A percentile compares a stretch with the other conserved stretches of the same genome.
Evolutionary conservation across 2,113 vertebrate species (phyloP).

Genomic region (Plecotus auritus): DNA sequence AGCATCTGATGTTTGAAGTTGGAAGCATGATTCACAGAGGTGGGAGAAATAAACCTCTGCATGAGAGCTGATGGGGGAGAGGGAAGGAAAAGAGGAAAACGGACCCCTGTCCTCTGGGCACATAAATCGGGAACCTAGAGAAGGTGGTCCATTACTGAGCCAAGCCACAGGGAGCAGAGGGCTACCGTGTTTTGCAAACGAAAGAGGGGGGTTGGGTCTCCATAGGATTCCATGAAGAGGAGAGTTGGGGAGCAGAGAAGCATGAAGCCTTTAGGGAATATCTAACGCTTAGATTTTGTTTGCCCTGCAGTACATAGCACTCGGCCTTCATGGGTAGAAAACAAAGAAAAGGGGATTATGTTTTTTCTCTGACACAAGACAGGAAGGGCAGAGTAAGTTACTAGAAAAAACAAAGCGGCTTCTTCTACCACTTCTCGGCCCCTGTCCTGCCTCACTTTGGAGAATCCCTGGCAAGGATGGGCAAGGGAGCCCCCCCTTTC

Average conservation of each 20-base stretch:
- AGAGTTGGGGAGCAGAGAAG: neutral
- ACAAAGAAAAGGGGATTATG: neutral
- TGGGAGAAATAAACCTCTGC: neutral
- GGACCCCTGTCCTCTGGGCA: neutral
- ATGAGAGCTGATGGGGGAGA: neutral
- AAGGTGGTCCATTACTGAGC: neutral
- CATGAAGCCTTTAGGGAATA: neutral
- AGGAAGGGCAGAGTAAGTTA: neutral
- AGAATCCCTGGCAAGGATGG: neutral
- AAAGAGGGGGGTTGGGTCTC: neutral
- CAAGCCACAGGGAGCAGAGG: neutral
- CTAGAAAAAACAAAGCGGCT: neutral
- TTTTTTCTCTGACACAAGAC: neutral
- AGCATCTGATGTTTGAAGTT: constrained; percentile 15
- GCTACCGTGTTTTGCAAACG: neutral
- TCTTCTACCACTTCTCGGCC: too few relatives aligned
- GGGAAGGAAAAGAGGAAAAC: neutral
- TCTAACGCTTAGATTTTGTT: neutral
- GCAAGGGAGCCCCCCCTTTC: neutral
- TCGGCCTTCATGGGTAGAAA: neutral
- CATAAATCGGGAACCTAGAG: neutral
- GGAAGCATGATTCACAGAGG: neutral
- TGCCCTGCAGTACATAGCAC: fast-evolving
- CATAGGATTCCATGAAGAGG: neutral
- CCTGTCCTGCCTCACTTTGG: neutral